Base-by-base conservation (phyloP, 2,113 vertebrate genomes). In the Etheostoma cragini region DNA sequence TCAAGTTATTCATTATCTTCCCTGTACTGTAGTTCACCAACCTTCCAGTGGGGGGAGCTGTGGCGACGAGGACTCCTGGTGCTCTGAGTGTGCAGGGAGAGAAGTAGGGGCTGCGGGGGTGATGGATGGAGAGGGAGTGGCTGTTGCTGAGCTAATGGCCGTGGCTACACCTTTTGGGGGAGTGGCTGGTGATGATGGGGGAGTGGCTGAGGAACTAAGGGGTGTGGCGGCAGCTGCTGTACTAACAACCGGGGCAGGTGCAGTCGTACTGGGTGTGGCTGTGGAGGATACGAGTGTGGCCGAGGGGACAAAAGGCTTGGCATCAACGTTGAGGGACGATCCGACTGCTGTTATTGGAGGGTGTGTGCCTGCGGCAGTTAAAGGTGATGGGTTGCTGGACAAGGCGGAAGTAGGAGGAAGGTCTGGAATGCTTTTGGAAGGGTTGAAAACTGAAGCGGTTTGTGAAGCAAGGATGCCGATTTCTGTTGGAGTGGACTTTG, bases 11-110 rank as follows among this genome's bases (percentile, higher is more conserved):
- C 6, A 87, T 73, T 83, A 84, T 93, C 86, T 90, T 90, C 76
- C 87, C 89, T 90, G 91, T 81, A 91, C 89, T 90, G 91, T 82
- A 91, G 89, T 94, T 94, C 94, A 95, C 95, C 94, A 95, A 95
- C 95, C 95, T 95, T 95, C 94, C 92, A 93, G 78, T 88, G 85
- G 87, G 92, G 93, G 89, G 87, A 91, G 93, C 89, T 90, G 91
- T 94, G 93, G 88, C 90, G 87, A 84, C 71, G 87, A 88, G 86
- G 92, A 92, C 85, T 95, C 90, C 94, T 84, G 93, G 83, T 89
- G 86, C 83, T 93, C 92, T 90, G 94, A 89, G 80, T 87, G 91
- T 93, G 92, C 91, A 82, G 91, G 26, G 92, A 90, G 88, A 92
- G 88, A 92, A 84, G 93, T 83, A 72, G 90, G 84, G 83, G 82